Base-by-base conservation (phyloP, 2,888 invertebrate species). In the Diploptera punctata region DNA sequence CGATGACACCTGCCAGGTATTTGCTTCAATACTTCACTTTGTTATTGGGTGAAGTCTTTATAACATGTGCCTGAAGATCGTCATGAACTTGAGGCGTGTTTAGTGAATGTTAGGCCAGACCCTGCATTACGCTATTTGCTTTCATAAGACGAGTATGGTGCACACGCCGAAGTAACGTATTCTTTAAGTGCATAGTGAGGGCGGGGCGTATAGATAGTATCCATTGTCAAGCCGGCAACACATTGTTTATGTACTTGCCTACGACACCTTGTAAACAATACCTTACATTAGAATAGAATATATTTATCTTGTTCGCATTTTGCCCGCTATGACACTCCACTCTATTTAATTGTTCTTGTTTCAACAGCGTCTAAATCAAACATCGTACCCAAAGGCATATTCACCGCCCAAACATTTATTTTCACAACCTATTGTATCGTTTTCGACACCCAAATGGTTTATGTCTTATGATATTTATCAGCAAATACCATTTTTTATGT, bases 221-320 rank as follows among this genome's bases (percentile, higher is more conserved):
- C 54, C 29, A 57, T 57, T 57, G 57, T 18, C 31, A 29, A 16
- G 1, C 57, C 57, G 57, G 26, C 29, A 29, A 1, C 57, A n/a
- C 29, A 4, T 57, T 16, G 57, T 57, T 57, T 57, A 57, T 57
- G 29, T 29, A n/a, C 13, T 57, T 57, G 57, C 57, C 31, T n/a
- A 29, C 57, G 13, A 57, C 57, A 57, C 57, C 57, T 57, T 57
- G 57, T 29, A 57, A 57, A 57, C 57, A 57, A 57, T 29, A 24
- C 29, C 1, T 54, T 10, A 26, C 26, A 21, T 54, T 26, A 21
- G 13, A 21, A 29, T n/a, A 29, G n/a, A 29, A n/a, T 31, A 16
- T n/a, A 29, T n/a, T 2, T 21, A 21, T 54, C 54, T 54, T 29
- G 26, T 57, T 13, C 26, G 3, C 57, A 29, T 26, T 52, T 24